A percentile compares a stretch with the other conserved stretches of the same genome.
Evolutionary conservation across 2,113 vertebrate genomes (phyloP).

Genomic region (Malaclemys terrapin): DNA sequence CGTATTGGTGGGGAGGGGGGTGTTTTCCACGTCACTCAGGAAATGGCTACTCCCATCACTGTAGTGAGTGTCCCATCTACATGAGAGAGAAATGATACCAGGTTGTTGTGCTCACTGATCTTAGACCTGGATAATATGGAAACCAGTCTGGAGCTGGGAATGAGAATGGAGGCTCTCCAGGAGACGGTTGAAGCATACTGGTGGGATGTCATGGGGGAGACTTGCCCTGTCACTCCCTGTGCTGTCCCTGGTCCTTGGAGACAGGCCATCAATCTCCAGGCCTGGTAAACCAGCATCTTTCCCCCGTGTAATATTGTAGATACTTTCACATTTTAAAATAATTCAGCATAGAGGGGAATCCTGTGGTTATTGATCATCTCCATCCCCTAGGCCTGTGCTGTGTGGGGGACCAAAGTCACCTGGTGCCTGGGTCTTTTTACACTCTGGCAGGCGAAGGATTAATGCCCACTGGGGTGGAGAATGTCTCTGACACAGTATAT

Average conservation of each 20-base stretch:
- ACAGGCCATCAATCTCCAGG: not conserved
- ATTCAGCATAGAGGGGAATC: not conserved
- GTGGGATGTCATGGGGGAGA: not conserved
- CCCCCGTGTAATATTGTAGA: not conserved
- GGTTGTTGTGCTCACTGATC: not conserved
- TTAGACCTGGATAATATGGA: not conserved
- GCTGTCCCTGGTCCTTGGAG: not conserved
- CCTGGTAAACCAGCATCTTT: not conserved
- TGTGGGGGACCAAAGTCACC: not conserved
- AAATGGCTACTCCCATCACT: not conserved
- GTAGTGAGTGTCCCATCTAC: not conserved
- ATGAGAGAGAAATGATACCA: not conserved
- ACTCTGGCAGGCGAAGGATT: rapidly evolving
- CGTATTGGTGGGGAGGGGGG: not conserved
- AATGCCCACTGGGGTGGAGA: not conserved
- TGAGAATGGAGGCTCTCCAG: not conserved
- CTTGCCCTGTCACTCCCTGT: not conserved
- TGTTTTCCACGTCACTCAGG: not conserved
- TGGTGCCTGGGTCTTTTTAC: not conserved
- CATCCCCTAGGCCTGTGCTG: not conserved
- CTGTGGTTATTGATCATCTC: not conserved
- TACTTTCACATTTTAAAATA: not conserved
- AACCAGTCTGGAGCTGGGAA: not conserved
- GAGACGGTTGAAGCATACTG: not conserved
- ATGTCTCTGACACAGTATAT: not conserved